These are phyloP conservation scores for Mustela lutreola DNA, from an alignment of 2,113 vertebrate genomes.

Conservation along the genomic window DNA sequence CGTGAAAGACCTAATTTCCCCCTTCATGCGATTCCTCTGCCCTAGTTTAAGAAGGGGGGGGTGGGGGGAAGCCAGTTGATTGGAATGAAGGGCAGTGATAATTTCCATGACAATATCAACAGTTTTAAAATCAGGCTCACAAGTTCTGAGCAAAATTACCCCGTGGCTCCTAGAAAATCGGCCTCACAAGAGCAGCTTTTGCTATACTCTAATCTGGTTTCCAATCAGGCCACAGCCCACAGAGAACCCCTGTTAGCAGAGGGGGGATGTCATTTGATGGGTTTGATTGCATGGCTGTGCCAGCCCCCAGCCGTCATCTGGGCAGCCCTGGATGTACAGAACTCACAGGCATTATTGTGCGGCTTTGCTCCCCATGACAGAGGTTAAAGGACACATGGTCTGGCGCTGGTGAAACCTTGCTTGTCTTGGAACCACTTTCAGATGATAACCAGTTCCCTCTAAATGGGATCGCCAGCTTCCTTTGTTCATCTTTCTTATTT, in stretches of 20 bases:
- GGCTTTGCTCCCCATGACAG: neutral
- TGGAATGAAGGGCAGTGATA: neutral
- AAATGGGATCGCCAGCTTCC: slow-evolving; percentile 11
- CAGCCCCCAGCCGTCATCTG: neutral
- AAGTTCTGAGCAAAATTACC: slow-evolving; percentile 1
- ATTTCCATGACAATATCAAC: slow-evolving; percentile 56
- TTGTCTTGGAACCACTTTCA: slow-evolving; percentile 81
- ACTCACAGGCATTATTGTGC: neutral
- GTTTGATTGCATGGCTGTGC: neutral
- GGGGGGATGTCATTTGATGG: neutral
- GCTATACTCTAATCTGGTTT: slow-evolving; percentile 45
- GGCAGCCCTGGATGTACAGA: neutral
- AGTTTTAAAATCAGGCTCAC: slow-evolving; percentile 49
- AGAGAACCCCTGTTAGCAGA: neutral
- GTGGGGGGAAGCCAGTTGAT: neutral
- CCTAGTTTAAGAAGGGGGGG: neutral
- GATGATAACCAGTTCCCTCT: slow-evolving; percentile 79
- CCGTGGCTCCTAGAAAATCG: neutral
- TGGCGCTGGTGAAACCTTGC: slow-evolving; percentile 67
- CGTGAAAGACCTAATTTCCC: slow-evolving; percentile 40
- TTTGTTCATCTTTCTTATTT: neutral
- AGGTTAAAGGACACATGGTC: slow-evolving; percentile 27
- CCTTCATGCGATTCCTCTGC: slow-evolving; percentile 38
- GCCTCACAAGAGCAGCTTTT: neutral
- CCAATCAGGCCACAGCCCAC: neutral